Percentiles rank a stretch among this genome's conserved stretches.
phyloP scores from a whole-genome alignment of 2,113 vertebrate genomes.

The Choloepus hoffmanni region DNA sequence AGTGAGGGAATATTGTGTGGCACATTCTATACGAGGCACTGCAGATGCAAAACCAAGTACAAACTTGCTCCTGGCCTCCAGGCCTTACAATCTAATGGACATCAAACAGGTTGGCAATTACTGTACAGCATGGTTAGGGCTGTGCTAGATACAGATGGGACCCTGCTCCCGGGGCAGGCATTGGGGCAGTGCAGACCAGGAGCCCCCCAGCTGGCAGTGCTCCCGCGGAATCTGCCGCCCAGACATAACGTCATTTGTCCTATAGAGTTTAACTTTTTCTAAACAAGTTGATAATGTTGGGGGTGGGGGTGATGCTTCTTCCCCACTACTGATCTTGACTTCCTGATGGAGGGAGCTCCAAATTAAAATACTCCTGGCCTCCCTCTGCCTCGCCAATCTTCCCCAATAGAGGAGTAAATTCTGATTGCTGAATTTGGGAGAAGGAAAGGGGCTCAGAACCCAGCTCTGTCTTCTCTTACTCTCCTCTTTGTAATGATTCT shows the following conservation, averaged over 20 bases:
- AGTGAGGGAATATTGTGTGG: not conserved
- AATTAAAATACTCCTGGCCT: not conserved
- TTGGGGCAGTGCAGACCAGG: not conserved
- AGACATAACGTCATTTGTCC: not conserved
- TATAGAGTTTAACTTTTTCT: no score
- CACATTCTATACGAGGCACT: not conserved
- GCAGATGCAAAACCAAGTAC: not conserved
- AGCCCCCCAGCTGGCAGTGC: not conserved
- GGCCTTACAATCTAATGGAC: not conserved
- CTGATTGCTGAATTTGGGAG: not conserved
- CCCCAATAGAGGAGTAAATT: no score
- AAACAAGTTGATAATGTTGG: not conserved
- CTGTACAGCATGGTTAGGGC: not conserved
- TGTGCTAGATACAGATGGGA: not conserved
- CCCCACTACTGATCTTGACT: not conserved
- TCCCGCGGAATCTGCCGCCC: not conserved
- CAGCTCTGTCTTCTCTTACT: not conserved
- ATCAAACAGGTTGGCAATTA: not conserved
- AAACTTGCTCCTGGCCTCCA: not conserved
- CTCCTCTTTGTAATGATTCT: not conserved
- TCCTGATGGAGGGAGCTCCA: not conserved
- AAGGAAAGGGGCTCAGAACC: not conserved
- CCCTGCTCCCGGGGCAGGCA: not conserved
- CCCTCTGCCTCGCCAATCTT: not conserved
- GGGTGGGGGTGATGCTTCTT: not conserved